A percentile compares a stretch with the other conserved stretches of the same genome.
These are phyloP conservation scores for Spea bombifrons DNA, from an alignment of 2,113 vertebrate species.

Conservation along the genomic window DNA sequence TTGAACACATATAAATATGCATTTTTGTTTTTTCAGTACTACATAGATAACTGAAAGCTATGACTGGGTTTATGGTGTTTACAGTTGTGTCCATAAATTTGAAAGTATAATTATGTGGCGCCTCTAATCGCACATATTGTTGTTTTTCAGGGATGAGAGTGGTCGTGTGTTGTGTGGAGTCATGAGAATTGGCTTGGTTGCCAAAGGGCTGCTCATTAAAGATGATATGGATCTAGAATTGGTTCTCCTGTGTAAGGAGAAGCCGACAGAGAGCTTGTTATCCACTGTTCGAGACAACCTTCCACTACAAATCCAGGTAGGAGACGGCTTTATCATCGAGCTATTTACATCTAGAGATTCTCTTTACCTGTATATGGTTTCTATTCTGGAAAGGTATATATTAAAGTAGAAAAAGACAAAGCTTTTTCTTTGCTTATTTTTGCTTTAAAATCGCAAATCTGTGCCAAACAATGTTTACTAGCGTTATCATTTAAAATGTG, in stretches of 20 bases:
- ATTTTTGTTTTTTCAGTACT: too few relatives aligned
- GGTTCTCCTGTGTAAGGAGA: slow-evolving; percentile 97
- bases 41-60: too few relatives aligned
- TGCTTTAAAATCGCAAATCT: too few relatives aligned
- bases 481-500: too few relatives aligned
- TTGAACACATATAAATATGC: too few relatives aligned
- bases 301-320: slow-evolving; percentile 89
- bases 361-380: background rate
- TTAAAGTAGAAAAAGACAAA: too few relatives aligned
- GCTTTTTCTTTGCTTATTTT: too few relatives aligned
- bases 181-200: slow-evolving; percentile 94
- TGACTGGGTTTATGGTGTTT: too few relatives aligned
- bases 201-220: slow-evolving; percentile 97
- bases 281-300: slow-evolving; percentile 87
- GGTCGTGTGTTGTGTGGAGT: slow-evolving; percentile 90
- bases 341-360: background rate
- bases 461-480: too few relatives aligned
- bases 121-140: slow-evolving; percentile 51
- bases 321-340: slow-evolving; percentile 38
- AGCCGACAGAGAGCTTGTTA: slow-evolving; percentile 90
- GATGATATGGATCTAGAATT: slow-evolving; percentile 97
- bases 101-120: background rate
- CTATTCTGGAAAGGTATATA: background rate
- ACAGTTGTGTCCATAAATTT: too few relatives aligned
- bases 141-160: slow-evolving; percentile 77